Percentiles rank a stretch among this genome's conserved stretches.
Conservation (phyloP, 2,113 vertebrate species). For the Chaetura pelagica region DNA sequence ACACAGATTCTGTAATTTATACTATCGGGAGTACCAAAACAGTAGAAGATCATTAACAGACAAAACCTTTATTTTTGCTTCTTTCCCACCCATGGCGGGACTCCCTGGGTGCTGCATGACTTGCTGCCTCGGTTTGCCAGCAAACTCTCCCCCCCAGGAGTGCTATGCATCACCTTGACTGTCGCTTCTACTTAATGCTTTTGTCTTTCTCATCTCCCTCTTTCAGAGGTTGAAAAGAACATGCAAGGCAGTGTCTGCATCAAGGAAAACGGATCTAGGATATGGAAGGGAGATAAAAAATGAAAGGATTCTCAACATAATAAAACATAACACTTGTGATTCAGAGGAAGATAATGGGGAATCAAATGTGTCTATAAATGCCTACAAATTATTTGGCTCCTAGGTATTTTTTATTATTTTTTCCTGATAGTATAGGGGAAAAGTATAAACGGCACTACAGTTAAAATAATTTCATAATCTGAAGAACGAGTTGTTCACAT, state of each 20-base stretch:
- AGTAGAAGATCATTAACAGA: background rate
- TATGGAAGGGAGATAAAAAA: slow-evolving; percentile 14
- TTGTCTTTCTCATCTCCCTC: slow-evolving; percentile 37
- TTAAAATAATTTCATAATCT: background rate
- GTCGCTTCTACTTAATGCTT: slow-evolving; percentile 42
- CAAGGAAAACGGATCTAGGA: slow-evolving; percentile 62
- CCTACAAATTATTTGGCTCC: background rate
- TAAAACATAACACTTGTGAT: background rate
- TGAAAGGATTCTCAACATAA: background rate
- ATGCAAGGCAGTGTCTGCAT: slow-evolving; percentile 36
- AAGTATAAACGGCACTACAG: background rate
- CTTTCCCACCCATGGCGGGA: background rate
- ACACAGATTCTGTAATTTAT: background rate
- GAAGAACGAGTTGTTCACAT: background rate
- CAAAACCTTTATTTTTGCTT: background rate
- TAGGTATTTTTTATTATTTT: background rate
- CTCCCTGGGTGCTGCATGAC: background rate
- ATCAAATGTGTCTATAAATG: background rate
- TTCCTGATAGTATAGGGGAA: background rate
- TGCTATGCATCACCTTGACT: slow-evolving; percentile 64
- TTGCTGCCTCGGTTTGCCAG: background rate
- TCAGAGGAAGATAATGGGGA: background rate
- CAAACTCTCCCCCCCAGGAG: slow-evolving; percentile 18
- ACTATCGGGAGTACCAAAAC: background rate
- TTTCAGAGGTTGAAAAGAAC: slow-evolving; percentile 52